Evolutionary conservation across 2,113 vertebrate species (phyloP), one percentile per base, ranked within the genome.

Genomic region (Odontophorus gujanensis): DNA sequence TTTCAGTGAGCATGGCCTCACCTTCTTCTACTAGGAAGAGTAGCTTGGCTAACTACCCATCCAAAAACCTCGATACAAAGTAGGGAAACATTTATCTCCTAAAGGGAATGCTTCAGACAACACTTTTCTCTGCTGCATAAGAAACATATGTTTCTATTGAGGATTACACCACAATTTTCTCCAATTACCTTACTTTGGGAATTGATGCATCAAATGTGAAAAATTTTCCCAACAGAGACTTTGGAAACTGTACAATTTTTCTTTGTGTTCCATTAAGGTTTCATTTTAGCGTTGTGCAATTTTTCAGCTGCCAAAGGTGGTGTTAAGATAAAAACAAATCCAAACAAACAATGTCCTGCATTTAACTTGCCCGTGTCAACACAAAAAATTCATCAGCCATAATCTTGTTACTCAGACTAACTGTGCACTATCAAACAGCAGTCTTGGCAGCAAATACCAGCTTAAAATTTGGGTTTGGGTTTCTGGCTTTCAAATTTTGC

Each of bases 221-320:
- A 43, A 96, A 87, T 50, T 91, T 96, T 91, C 76, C 81, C 90
- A 96, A n/a, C 79, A 95, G 77, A 96, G 94, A 95, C 85, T 76
- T 93, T 97, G 93, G 93, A 96, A 88, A 95, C 51, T 16, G 76
- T 94, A 96, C 95, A 96, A 50, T 40, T 92, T 93, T 97, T 96
- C 83, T 85, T 73, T 96, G 93, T 78, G 28, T 82, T 95, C 63
- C 86, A 90, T 94, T 96, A 96, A 90, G 59, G 77, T 82, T 97
- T 98, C 92, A 87, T 94, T 97, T 98, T 91, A 96, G 96, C 69
- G 74, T 5, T 8, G 6, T 71, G 11, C 82, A 92, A 94, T 38
- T 92, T 97, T 81, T 68, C 69, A 62, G 61, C 71, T 92, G 93
- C 93, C 94, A 96, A 96, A 95, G 53, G 53, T 92, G 69, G 68